phyloP scores from a whole-genome alignment of 1,140 invertebrate species.

The Drosophila orena region DNA sequence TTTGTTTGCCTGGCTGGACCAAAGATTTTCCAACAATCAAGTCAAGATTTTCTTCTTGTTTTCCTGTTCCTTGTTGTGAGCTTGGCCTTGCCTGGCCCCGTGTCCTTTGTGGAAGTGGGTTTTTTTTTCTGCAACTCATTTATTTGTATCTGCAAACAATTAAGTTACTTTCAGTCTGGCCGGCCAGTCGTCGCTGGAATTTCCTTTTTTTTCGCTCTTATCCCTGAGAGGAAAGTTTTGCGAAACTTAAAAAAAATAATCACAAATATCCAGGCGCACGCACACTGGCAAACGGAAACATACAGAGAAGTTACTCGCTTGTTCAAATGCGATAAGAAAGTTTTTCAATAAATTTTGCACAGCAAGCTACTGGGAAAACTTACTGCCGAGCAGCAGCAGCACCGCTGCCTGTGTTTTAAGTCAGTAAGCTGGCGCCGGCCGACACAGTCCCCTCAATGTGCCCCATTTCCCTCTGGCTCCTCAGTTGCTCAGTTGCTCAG shows the following conservation, averaged over 20 bases:
- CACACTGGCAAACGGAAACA: constrained; percentile 39
- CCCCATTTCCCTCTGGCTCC: not conserved
- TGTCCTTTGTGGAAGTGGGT: constrained; percentile 20
- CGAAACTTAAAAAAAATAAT: constrained; percentile 68
- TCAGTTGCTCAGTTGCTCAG: too few species aligned
- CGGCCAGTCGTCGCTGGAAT: constrained; percentile 45
- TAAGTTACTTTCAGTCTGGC: constrained; percentile 68
- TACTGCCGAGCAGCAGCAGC: constrained; percentile 27
- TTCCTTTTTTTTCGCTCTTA: constrained; percentile 24
- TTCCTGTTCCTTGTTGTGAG: constrained; percentile 27
- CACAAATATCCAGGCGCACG: constrained; percentile 55
- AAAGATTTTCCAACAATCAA: constrained; percentile 52
- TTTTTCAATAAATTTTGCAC: constrained; percentile 83
- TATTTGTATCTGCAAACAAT: constrained; percentile 81
- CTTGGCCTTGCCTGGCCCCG: constrained; percentile 22
- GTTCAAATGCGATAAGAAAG: constrained; percentile 81
- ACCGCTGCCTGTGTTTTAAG: constrained; percentile 49
- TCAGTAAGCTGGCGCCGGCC: constrained; percentile 71
- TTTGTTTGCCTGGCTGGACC: constrained; percentile 31
- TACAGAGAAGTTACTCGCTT: constrained; percentile 56
- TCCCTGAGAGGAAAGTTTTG: constrained; percentile 58
- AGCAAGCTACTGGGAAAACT: constrained; percentile 72
- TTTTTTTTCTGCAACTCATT: constrained; percentile 61
- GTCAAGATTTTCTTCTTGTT: constrained; percentile 47
- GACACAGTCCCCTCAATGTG: constrained; percentile 18